Evolutionary conservation across 1,140 invertebrate species (phyloP).

Genomic region (Lineus longissimus): DNA sequence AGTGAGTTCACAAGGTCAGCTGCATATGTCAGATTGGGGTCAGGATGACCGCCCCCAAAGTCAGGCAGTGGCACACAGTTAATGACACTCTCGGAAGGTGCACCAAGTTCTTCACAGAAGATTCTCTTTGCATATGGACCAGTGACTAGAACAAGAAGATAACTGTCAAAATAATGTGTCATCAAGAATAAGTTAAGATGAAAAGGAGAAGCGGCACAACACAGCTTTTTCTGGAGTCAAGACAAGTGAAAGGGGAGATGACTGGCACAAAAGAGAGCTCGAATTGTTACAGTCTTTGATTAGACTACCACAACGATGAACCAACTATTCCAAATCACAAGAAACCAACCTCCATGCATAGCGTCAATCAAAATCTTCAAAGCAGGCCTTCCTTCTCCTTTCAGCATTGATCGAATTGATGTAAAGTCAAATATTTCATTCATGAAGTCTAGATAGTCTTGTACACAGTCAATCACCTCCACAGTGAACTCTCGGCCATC

Average conservation of each 20-base stretch:
- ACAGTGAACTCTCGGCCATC: conserved; percentile 71
- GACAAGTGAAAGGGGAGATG: too few relatives aligned
- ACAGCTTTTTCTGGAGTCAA: neutral
- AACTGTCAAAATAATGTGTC: neutral
- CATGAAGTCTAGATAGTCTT: conserved; percentile 88
- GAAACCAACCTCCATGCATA: conserved; percentile 81
- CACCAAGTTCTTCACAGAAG: conserved; percentile 79
- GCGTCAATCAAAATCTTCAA: conserved; percentile 88
- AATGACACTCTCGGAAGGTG: conserved; percentile 61
- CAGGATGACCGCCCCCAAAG: conserved; percentile 95
- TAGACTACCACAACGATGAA: too few relatives aligned
- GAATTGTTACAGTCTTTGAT: too few relatives aligned
- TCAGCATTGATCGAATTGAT: conserved; percentile 71
- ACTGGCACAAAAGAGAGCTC: too few relatives aligned
- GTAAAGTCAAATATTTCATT: conserved; percentile 96
- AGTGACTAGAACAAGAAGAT: conserved; percentile 76
- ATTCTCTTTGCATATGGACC: conserved; percentile 91
- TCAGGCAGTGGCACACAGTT: conserved; percentile 80
- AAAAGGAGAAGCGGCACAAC: neutral
- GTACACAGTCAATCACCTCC: conserved; percentile 87
- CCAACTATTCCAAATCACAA: too few relatives aligned
- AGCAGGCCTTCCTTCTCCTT: conserved; percentile 62
- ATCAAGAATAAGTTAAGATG: neutral
- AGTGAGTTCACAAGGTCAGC: conserved; percentile 77
- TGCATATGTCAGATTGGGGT: conserved; percentile 97